Conservation (phyloP, 2,888 invertebrate genomes). For the Epicampocera succincta region DNA sequence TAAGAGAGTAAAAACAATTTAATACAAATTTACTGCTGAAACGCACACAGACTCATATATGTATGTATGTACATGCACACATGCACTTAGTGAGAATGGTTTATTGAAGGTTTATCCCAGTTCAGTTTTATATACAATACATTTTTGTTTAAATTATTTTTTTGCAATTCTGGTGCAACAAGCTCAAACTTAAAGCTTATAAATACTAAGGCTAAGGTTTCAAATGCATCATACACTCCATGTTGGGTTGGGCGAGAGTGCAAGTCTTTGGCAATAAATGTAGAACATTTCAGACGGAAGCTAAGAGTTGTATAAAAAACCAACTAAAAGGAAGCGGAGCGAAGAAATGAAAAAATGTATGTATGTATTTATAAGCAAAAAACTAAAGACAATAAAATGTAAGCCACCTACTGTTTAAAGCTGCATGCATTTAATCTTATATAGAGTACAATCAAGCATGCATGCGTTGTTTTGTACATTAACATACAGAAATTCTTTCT, state of each 20-base stretch:
- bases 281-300: constrained; percentile 48
- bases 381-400: constrained; percentile 19
- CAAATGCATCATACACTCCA: constrained; percentile 33
- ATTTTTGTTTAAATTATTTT: constrained; percentile 14
- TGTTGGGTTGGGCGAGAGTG: not conserved
- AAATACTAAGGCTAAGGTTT: constrained; percentile 45
- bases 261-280: constrained; percentile 31
- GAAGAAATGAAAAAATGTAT: constrained; percentile 8
- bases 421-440: constrained; percentile 63
- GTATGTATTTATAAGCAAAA: constrained; percentile 9
- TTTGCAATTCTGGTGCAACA: constrained; percentile 20
- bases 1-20: not conserved
- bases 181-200: constrained; percentile 41
- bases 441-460: constrained; percentile 49
- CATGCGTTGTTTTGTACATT: constrained; percentile 39
- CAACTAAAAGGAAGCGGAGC: constrained; percentile 27
- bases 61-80: not conserved
- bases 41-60: not conserved
- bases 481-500: constrained; percentile 1
- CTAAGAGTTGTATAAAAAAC: constrained; percentile 24
- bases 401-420: constrained; percentile 56
- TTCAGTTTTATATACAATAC: constrained; percentile 47
- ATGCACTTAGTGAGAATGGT: constrained; percentile 26
- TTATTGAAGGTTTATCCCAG: constrained; percentile 55
- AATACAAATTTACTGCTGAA: constrained; percentile 13